phyloP scores from a whole-genome alignment of 2,797 vertebrate genomes.

The Poecilia gillii region DNA sequence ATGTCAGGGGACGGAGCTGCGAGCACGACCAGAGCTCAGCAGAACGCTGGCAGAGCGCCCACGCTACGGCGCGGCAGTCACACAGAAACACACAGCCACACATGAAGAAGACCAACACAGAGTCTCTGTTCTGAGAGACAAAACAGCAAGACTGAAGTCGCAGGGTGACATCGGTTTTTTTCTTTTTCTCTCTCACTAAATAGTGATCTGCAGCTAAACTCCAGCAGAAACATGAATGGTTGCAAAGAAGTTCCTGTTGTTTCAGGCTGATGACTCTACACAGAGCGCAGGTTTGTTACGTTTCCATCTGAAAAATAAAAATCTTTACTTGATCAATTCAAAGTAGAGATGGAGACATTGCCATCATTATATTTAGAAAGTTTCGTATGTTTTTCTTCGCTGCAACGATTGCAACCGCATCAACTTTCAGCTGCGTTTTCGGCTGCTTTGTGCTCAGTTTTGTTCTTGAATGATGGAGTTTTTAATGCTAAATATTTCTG shows the following conservation, averaged over 20 bases:
- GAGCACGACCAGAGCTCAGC: constrained; percentile 74
- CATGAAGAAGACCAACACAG: constrained; percentile 36
- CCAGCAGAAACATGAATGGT: constrained; percentile 48
- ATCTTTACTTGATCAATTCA: not conserved
- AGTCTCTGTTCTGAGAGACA: constrained; percentile 23
- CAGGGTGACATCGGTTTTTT: not conserved
- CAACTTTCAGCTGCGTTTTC: not conserved
- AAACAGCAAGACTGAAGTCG: constrained; percentile 23
- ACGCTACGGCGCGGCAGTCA: constrained; percentile 62
- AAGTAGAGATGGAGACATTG: not conserved
- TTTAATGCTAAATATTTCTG: not conserved
- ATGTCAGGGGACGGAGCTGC: constrained; percentile 73
- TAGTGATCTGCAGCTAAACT: constrained; percentile 7
- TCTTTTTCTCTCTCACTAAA: not conserved
- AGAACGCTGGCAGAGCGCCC: constrained; percentile 76
- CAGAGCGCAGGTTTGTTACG: not conserved
- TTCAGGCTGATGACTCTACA: constrained; percentile 45
- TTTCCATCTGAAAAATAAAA: not conserved
- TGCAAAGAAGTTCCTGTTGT: constrained; percentile 39
- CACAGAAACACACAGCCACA: constrained; percentile 38
- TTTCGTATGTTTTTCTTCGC: not conserved
- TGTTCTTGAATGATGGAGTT: not conserved
- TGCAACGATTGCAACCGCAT: not conserved
- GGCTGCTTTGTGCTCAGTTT: not conserved
- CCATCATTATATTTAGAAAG: not conserved